phyloP scores from a whole-genome alignment of 2,797 vertebrate genomes.

The Brotogeris chrysoptera region DNA sequence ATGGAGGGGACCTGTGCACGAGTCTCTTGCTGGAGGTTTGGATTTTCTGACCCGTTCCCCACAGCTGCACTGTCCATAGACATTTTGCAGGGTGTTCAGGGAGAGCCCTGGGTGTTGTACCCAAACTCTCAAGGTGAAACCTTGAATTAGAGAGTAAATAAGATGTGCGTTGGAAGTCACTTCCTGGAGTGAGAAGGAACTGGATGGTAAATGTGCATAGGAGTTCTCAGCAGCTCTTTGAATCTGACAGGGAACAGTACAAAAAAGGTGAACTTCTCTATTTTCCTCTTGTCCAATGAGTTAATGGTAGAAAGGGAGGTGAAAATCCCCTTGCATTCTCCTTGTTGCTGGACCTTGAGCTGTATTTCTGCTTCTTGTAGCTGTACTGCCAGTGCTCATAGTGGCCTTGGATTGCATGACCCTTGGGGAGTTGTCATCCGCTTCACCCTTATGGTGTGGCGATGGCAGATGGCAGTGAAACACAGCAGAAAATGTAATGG shows the following conservation, averaged over 20 bases:
- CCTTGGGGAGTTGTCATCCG: background rate
- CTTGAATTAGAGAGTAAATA: rapidly evolving
- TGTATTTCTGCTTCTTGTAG: background rate
- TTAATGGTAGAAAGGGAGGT: background rate
- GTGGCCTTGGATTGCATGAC: background rate
- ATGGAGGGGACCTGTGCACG: background rate
- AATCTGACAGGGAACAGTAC: background rate
- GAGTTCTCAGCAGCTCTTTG: background rate
- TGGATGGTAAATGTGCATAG: background rate
- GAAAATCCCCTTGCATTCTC: background rate
- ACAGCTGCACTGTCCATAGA: background rate
- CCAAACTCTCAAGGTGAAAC: background rate
- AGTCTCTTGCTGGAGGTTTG: background rate
- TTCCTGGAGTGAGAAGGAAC: background rate
- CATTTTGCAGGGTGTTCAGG: background rate
- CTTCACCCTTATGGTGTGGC: background rate
- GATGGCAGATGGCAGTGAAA: constrained; percentile 23
- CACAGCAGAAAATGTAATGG: background rate
- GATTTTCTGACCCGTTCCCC: background rate
- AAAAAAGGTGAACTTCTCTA: rapidly evolving
- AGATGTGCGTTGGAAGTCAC: background rate
- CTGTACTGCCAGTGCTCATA: background rate
- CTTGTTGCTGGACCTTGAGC: background rate
- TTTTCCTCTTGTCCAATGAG: background rate
- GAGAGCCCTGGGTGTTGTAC: background rate